Conservation (phyloP, 2,888 invertebrate species). For the Leptinotarsa juncta region DNA sequence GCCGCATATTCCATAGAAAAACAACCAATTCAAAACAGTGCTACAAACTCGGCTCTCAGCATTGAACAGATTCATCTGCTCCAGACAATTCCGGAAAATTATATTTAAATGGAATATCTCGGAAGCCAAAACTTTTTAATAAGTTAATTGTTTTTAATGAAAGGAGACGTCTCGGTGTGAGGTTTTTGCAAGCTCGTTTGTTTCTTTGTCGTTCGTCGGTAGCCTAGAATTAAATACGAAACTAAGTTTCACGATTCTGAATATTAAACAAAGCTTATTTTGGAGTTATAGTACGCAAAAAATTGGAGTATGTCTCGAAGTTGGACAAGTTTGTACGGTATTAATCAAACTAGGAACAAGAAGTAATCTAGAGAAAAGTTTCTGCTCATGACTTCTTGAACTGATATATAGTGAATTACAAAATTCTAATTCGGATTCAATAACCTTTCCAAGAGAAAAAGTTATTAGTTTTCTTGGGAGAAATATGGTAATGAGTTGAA, state of each 20-base stretch:
- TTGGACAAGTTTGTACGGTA: constrained; percentile 19
- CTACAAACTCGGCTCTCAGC: not conserved
- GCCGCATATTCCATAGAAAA: not conserved
- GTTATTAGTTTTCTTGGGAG: too few species aligned
- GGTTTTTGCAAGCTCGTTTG: not conserved
- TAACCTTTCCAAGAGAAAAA: too few species aligned
- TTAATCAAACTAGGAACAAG: not conserved
- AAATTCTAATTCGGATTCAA: too few species aligned
- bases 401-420: not conserved
- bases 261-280: constrained; percentile 28
- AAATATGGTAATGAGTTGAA: too few species aligned
- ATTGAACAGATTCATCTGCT: constrained; percentile 10
- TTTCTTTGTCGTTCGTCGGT: constrained; percentile 1
- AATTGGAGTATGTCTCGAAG: constrained; percentile 19
- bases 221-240: not conserved
- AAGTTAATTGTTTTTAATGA: constrained; percentile 26
- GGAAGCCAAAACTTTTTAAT: constrained; percentile 28
- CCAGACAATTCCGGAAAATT: not conserved
- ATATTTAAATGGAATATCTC: constrained; percentile 4
- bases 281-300: constrained; percentile 30
- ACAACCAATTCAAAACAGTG: not conserved
- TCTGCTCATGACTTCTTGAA: not conserved
- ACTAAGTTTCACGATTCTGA: constrained; percentile 18
- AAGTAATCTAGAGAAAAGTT: not conserved
- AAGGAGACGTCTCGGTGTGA: constrained; percentile 6